phyloP scores from a whole-genome alignment of 2,113 vertebrate species.

The Leucosticte australis region DNA sequence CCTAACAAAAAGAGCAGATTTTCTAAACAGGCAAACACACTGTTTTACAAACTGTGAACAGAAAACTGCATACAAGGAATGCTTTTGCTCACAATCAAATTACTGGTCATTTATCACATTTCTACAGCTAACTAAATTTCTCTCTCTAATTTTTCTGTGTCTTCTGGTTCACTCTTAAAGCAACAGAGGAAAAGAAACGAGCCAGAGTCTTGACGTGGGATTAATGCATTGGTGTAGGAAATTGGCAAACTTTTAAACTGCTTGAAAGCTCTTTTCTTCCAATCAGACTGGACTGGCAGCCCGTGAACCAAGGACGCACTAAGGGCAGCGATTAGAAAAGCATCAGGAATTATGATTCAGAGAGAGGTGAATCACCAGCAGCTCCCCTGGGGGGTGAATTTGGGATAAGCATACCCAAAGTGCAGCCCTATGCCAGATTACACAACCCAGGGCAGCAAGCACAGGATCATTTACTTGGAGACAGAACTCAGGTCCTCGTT shows the following conservation, averaged over 20 bases:
- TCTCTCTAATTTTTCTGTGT: not conserved
- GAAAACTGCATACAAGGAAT: not conserved
- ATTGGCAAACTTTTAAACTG: not conserved
- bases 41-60: not conserved
- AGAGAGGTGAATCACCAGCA: slow-evolving; percentile 41
- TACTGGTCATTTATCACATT: not conserved
- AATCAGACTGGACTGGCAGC: not conserved
- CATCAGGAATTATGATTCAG: slow-evolving; percentile 59
- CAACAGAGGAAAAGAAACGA: not conserved
- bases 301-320: not conserved
- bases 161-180: not conserved
- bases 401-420: not conserved
- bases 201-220: not conserved
- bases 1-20: not conserved
- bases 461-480: not conserved
- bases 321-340: slow-evolving; percentile 10
- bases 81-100: not conserved
- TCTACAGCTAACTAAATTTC: not conserved
- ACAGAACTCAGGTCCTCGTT: not conserved
- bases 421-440: not conserved
- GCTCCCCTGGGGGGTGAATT: not conserved
- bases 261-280: not conserved
- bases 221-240: not conserved
- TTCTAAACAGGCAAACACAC: not conserved
- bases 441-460: not conserved